These are phyloP conservation scores for Lycocerus yunnanus DNA, from an alignment of 2,888 invertebrate species.

Conservation along the genomic window DNA sequence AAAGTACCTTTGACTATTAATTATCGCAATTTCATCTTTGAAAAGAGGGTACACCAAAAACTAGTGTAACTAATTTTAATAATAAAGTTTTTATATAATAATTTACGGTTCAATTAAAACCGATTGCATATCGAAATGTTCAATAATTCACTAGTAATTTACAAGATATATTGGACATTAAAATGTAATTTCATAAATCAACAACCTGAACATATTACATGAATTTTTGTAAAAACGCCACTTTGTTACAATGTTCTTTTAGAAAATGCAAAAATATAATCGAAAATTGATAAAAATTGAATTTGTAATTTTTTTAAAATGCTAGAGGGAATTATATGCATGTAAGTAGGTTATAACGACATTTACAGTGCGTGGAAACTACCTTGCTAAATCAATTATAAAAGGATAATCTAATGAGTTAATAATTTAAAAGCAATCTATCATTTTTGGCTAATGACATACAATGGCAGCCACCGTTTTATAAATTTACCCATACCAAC, in stretches of 20 bases:
- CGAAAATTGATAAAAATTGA: slow-evolving; percentile 3
- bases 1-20: neutral
- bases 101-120: neutral
- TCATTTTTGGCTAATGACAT: slow-evolving; percentile 28
- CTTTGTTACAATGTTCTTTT: neutral
- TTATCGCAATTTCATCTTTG: neutral
- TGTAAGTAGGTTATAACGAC: neutral
- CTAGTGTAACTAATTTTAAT: neutral
- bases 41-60: neutral
- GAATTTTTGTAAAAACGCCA: neutral
- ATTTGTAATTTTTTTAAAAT: slow-evolving; percentile 4
- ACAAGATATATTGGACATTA: neutral
- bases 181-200: neutral
- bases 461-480: slow-evolving; percentile 28
- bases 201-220: neutral
- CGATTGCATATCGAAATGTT: neutral
- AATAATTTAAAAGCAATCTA: slow-evolving; percentile 23
- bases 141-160: neutral
- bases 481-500: slow-evolving; percentile 25
- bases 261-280: neutral
- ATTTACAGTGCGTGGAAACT: slow-evolving; percentile 11
- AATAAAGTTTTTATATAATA: neutral
- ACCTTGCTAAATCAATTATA: slow-evolving; percentile 22
- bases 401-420: slow-evolving; percentile 21
- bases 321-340: neutral